Base-by-base conservation (phyloP, 2,113 vertebrate species). In the Eclectus roratus region DNA sequence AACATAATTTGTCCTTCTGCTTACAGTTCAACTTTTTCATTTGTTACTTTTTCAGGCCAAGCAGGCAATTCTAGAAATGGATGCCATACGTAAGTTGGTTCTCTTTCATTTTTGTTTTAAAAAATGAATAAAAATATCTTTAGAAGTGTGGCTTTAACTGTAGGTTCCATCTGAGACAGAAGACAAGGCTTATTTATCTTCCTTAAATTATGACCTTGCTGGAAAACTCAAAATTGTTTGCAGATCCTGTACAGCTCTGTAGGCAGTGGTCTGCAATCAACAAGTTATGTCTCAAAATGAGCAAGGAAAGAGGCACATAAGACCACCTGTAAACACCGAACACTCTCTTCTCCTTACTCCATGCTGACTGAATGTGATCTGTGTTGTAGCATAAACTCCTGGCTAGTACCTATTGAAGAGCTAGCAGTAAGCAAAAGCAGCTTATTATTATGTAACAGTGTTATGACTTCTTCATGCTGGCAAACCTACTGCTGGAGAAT, bases 41-140 rank as follows among this genome's bases (percentile, higher is more conserved):
- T 55, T 76, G 8, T 70, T 28, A 12, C 83, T 85, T 79, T 74
- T 65, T 66, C 95, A 99, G 99, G 99, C 99, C 91, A 99, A 99
- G 85, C 99, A 99, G 97, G 99, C 99, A 43, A 99, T 99, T 98
- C 97, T 99, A 41, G 99, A 99, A 97, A 99, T 99, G 99, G 99
- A 99, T 97, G 98, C 99, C 47, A 98, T 98, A 91, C 98, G 99
- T 99, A 98, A 99, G 99, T 99, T 92, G 56, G 3, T 44, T 70
- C 41, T 71, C 71, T 83, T 79, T 83, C 11, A 23, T n/a, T 88
- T 91, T 33, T 17, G 7, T 73, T 86, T 33, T 23, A 7, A 11
- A 28, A 93, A 71, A 69, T 13, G 2, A 70, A n/a, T 58, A 60
- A 73, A 89, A 70, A 3, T 3, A 15, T 44, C 41, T 79, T 94